Base-by-base conservation (phyloP, 2,797 vertebrate genomes). In the Accipiter minullus region DNA sequence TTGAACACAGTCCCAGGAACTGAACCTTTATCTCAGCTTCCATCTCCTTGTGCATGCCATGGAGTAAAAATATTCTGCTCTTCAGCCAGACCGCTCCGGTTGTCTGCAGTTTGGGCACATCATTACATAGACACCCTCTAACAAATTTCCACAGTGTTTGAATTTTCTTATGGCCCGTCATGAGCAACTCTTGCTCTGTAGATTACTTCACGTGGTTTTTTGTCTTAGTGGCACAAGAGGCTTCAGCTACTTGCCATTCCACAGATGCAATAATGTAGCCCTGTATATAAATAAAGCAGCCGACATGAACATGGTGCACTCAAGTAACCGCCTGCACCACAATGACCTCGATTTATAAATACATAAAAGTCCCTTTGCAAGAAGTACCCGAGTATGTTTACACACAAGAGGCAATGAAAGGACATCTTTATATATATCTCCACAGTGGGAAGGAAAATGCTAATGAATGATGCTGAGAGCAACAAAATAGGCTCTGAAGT, bases 341-440 rank as follows among this genome's bases (percentile, higher is more conserved):
- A 97, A 59, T 97, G 97, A 97, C 97, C 96, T 96, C 9, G 1
- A 55, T 89, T 95, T 97, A 96, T 96, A 97, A 98, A 97, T 94
- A 97, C 88, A 96, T 95, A 80, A 96, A 97, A 97, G 93, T 96
- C 95, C 94, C 89, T 96, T 95, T 95, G 96, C 97, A 93, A 95
- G 81, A 93, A 96, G 90, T 87, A 94, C 93, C 92, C 93, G 80
- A 74, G 67, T 80, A 94, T 97, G 95, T 97, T 98, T 97, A 97
- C 86, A 90, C 9, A 60, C 14, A 7, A 86, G 81, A 94, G 80
- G 94, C 90, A 96, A 92, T 75, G 93, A 97, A 97, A 96, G 96
- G 89, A 86, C 95, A 64, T 80, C 89, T 95, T 94, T 97, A 90
- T 97, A 93, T 89, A 53, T 90, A 92, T 71, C 90, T 90, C 82